A percentile compares a stretch with the other conserved stretches of the same genome.
Evolutionary conservation across 1,140 invertebrate genomes (phyloP).

Genomic region (Oryzaephilus surinamensis): DNA sequence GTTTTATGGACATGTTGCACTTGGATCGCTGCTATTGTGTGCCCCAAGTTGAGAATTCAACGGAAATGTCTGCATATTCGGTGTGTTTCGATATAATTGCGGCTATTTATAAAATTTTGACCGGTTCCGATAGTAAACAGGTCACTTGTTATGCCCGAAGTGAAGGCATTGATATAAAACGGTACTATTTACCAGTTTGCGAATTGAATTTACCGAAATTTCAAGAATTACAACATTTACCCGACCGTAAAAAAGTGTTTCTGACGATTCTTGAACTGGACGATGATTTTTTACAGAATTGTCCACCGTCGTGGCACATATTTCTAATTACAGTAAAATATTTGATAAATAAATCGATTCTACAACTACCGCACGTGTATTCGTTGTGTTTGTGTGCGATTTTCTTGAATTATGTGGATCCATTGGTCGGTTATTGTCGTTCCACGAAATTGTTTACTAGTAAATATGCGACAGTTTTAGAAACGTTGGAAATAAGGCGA

Average conservation of each 20-base stretch:
- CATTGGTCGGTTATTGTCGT: slow-evolving; percentile 44
- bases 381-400: slow-evolving; percentile 49
- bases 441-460: slow-evolving; percentile 27
- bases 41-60: slow-evolving; percentile 63
- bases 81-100: slow-evolving; percentile 52
- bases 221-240: slow-evolving; percentile 31
- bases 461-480: slow-evolving; percentile 8
- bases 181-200: slow-evolving; percentile 24
- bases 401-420: slow-evolving; percentile 49
- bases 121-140: slow-evolving; percentile 27
- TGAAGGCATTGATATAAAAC: slow-evolving; percentile 31
- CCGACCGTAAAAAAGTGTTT: slow-evolving; percentile 34
- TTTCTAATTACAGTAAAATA: slow-evolving; percentile 52
- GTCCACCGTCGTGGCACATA: slow-evolving; percentile 51
- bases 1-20: slow-evolving; percentile 55
- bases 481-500: too few relatives aligned
- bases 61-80: slow-evolving; percentile 44
- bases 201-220: slow-evolving; percentile 33
- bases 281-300: slow-evolving; percentile 33
- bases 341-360: slow-evolving; percentile 44
- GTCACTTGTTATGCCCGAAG: slow-evolving; percentile 35
- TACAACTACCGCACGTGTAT: slow-evolving; percentile 45
- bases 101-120: slow-evolving; percentile 50
- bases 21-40: slow-evolving; percentile 53
- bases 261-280: slow-evolving; percentile 17